Evolutionary conservation across 2,797 vertebrate species (phyloP).

Genomic region (Pagetopsis macropterus): DNA sequence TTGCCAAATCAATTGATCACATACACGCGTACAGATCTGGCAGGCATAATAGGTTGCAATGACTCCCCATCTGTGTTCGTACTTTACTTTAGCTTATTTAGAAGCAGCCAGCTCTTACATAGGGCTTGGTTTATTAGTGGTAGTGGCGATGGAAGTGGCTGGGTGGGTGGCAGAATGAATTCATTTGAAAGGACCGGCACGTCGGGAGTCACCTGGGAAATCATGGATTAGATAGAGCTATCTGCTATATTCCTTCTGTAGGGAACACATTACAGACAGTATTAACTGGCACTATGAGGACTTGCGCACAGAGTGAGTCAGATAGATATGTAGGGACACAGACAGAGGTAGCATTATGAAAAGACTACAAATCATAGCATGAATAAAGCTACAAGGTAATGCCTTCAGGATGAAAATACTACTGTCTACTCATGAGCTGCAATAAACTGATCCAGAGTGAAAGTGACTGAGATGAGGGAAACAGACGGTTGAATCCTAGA

Average conservation of each 20-base stretch:
- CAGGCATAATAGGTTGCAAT: conserved; percentile 33
- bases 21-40: conserved; percentile 6
- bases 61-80: conserved; percentile 39
- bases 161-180: conserved; percentile 46
- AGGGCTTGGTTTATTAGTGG: conserved; percentile 44
- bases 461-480: not conserved
- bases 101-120: conserved; percentile 29
- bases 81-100: conserved; percentile 47
- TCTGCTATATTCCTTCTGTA: conserved; percentile 37
- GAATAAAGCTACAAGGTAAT: conserved; percentile 24
- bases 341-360: conserved; percentile 4
- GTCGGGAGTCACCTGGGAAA: conserved; percentile 53
- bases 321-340: conserved; percentile 8
- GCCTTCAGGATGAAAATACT: conserved; percentile 14
- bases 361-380: conserved; percentile 22
- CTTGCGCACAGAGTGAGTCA: conserved; percentile 21
- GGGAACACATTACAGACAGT: conserved; percentile 29
- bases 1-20: conserved; percentile 15
- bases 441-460: not conserved
- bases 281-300: conserved; percentile 39
- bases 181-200: conserved; percentile 42
- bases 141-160: conserved; percentile 30
- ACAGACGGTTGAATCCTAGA: not conserved
- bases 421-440: not conserved
- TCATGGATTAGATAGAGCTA: conserved; percentile 59